Conservation (phyloP, 2,888 invertebrate genomes). For the Iselma pallidipennis region DNA sequence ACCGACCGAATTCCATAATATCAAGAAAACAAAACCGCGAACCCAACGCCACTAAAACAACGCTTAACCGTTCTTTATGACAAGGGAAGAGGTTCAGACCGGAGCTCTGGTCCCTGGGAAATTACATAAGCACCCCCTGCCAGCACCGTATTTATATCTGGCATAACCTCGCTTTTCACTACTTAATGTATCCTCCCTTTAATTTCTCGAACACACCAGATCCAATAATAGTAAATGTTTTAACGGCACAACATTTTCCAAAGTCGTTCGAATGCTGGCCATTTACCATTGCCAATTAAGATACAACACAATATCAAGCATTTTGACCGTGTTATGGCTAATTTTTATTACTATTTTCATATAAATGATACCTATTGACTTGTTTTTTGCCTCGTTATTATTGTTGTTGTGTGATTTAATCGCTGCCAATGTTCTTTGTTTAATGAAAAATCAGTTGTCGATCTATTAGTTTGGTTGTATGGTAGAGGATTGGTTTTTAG, state of each 20-base stretch:
- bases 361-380: too few relatives aligned
- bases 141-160: slow-evolving; percentile 32
- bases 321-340: too few relatives aligned
- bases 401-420: too few relatives aligned
- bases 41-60: slow-evolving; percentile 34
- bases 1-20: slow-evolving; percentile 34
- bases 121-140: slow-evolving; percentile 34
- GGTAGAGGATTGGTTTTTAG: slow-evolving; percentile 11
- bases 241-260: slow-evolving; percentile 36
- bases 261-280: too few relatives aligned
- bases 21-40: slow-evolving; percentile 35
- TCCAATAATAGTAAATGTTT: slow-evolving; percentile 41
- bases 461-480: neutral
- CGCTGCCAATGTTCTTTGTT: neutral
- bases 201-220: slow-evolving; percentile 26
- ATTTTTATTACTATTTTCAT: neutral
- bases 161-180: slow-evolving; percentile 33
- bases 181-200: slow-evolving; percentile 32
- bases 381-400: too few relatives aligned
- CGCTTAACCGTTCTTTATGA: slow-evolving; percentile 42
- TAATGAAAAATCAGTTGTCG: neutral
- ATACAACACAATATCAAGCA: too few relatives aligned
- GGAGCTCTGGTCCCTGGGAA: slow-evolving; percentile 16
- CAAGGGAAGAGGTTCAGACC: slow-evolving; percentile 24
- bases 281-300: too few relatives aligned